phyloP scores from a whole-genome alignment of 2,113 vertebrate species.

The Serilophus lunatus region DNA sequence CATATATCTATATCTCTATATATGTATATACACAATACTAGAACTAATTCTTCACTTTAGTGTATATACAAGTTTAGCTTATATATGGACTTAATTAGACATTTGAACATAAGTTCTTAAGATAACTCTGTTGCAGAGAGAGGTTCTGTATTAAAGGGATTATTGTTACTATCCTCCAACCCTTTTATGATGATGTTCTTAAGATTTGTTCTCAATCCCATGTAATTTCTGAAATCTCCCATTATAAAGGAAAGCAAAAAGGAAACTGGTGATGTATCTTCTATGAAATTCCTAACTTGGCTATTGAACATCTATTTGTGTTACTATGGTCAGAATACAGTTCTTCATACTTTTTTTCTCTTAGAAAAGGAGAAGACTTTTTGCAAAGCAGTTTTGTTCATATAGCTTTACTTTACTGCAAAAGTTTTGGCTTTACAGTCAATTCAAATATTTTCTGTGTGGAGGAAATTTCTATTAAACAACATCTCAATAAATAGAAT shows the following conservation, averaged over 20 bases:
- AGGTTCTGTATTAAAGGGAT: not conserved
- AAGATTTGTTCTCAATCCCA: not conserved
- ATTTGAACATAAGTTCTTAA: not conserved
- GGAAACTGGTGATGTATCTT: not conserved
- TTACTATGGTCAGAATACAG: not conserved
- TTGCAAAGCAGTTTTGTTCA: not conserved
- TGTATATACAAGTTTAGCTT: not conserved
- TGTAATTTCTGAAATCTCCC: not conserved
- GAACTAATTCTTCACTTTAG: not conserved
- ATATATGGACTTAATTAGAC: not conserved
- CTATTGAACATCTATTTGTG: not conserved
- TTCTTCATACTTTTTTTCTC: not conserved
- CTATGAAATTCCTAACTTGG: not conserved
- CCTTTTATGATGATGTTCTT: not conserved
- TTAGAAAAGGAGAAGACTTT: not conserved
- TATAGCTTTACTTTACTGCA: not conserved
- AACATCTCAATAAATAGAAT: too few relatives aligned
- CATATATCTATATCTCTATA: too few relatives aligned
- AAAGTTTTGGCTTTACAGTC: not conserved
- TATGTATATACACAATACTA: not conserved
- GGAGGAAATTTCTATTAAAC: not conserved
- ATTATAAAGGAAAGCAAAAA: not conserved
- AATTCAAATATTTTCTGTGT: not conserved
- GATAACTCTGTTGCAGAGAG: not conserved
- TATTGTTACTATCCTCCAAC: not conserved